Base-by-base conservation (phyloP, 2,113 vertebrate species). In the Polyodon spathula region DNA sequence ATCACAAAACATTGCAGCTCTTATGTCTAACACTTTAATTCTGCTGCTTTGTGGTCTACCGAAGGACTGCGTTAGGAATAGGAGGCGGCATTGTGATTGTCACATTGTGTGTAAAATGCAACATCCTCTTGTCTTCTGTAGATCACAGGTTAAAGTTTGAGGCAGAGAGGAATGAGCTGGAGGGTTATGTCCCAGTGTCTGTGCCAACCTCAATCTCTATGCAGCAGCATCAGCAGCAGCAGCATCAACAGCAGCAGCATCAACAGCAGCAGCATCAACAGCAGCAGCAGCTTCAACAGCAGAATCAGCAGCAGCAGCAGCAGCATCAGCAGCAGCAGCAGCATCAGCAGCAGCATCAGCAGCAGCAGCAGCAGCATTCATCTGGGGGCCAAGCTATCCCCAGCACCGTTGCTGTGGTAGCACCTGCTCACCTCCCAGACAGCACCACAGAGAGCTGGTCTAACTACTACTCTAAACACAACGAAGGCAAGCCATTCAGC, bases 391-490 rank as follows among this genome's bases (percentile, higher is more conserved):
- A 89, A 2, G 81, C 88, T 57, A 81, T 90, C 79, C 87, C 91
- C 78, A 90, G 80, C 73, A 80, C 90, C 42, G 90, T 90, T 51
- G 88, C 93, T 59, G 76, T 92, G 59, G 83, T 87, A 7, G 92
- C 92, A 65, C 84, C 83, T 60, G 90, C 92, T 1, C 96, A 94
- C 84, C 90, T 95, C 70, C 92, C 94, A 0, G 93, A 97, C 68
- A 95, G 85, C 81, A 94, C 94, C 50, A 94, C 93, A 1, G 94
- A 98, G 84, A 95, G 91, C 81, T 97, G 95, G 93, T 94, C 93
- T 14, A 86, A 88, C 84, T 98, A 80, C 85, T 98, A 89, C 46
- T 84, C 84, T 73, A 85, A 88, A 72, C 93, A 92, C 63, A 88
- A 82, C 74, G 93, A 92, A 64, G 81, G 88, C 74, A 94, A 90